Base-by-base conservation (phyloP, 2,888 invertebrate genomes). In the Apotomis betuletana region DNA sequence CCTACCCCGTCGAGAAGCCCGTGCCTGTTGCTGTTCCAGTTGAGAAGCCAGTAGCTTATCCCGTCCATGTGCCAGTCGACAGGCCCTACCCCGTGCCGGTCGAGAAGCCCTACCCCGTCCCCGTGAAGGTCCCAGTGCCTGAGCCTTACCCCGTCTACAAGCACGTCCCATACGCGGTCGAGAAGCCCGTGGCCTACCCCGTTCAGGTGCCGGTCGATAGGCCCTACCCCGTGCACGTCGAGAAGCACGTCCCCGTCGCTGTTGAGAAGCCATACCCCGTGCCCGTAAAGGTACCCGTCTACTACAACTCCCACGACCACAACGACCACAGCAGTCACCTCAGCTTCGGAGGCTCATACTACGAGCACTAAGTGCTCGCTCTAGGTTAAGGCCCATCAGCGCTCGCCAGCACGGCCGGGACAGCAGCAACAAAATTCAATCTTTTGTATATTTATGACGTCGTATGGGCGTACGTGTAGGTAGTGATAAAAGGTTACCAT, bases 171-270 rank as follows among this genome's bases (percentile, higher is more conserved):
- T 93, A 94, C 81, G 88, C 95, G 79, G 94, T 94, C 3, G 95
- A 95, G 80, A 95, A 87, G 86, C 94, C 92, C 59, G 92, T 94
- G n/a, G 89, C 94, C 15, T 92, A 92, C 79, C 95, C 96, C 75
- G 96, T 96, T 27, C 95, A 95, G 83, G 95, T 95, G 49, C 95
- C 94, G 75, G 94, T 95, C 59, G 95, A 95, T 84, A 94, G 95
- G 87, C 96, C 96, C 15, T 94, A 94, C 90, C 94, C 94, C 76
- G 94, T 95, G n/a, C 91, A 87, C 69, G 84, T 94, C 3, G 94
- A 94, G 77, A 93, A 83, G 81, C 94, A 87, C 63, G 80, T 90
- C 75, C 92, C 94, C 57, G 86, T 94, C 15, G 77, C 86, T 10
- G 91, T 94, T 4, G 95, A 95, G 85, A 95, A 85, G 86, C 94